Percentiles rank a stretch among this genome's conserved stretches.
Evolutionary conservation across 2,888 invertebrate species (phyloP).

Genomic region (Dioctria rufipes): DNA sequence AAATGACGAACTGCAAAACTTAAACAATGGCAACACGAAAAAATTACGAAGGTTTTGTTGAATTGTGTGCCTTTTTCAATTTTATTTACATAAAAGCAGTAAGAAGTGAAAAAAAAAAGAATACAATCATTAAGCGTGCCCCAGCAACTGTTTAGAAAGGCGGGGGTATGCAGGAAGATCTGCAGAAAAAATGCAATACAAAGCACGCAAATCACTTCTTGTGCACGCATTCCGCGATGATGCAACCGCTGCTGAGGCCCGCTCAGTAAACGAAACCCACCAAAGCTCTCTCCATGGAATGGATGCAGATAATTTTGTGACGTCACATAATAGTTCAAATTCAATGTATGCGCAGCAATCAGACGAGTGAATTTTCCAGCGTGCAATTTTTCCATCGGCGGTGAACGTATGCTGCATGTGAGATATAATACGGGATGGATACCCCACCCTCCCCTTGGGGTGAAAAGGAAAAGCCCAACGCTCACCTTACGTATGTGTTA

Average conservation of each 20-base stretch:
- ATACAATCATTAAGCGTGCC: slow-evolving; percentile 45
- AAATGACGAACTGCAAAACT: slow-evolving; percentile 50
- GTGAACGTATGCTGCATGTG: slow-evolving; percentile 2
- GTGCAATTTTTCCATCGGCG: slow-evolving; percentile 1
- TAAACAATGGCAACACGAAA: slow-evolving; percentile 51
- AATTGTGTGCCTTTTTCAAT: slow-evolving; percentile 51
- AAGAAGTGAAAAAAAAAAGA: slow-evolving; percentile 9
- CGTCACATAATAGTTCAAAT: slow-evolving; percentile 39
- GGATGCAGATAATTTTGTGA: slow-evolving; percentile 25
- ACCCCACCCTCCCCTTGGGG: background rate
- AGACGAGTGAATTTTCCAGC: slow-evolving; percentile 6
- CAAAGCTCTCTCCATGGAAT: background rate
- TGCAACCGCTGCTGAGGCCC: slow-evolving; percentile 14
- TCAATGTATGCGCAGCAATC: background rate
- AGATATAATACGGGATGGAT: background rate
- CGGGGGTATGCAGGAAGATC: background rate
- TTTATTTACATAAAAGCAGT: slow-evolving; percentile 45
- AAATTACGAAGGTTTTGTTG: slow-evolving; percentile 50
- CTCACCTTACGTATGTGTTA: background rate
- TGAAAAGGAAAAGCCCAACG: background rate
- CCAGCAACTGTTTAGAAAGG: background rate
- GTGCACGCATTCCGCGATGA: slow-evolving; percentile 45
- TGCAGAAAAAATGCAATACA: slow-evolving; percentile 46
- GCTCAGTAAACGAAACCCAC: background rate
- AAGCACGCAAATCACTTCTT: slow-evolving; percentile 43